phyloP scores from a whole-genome alignment of 2,113 vertebrate species.

The Alaudala cheleensis region DNA sequence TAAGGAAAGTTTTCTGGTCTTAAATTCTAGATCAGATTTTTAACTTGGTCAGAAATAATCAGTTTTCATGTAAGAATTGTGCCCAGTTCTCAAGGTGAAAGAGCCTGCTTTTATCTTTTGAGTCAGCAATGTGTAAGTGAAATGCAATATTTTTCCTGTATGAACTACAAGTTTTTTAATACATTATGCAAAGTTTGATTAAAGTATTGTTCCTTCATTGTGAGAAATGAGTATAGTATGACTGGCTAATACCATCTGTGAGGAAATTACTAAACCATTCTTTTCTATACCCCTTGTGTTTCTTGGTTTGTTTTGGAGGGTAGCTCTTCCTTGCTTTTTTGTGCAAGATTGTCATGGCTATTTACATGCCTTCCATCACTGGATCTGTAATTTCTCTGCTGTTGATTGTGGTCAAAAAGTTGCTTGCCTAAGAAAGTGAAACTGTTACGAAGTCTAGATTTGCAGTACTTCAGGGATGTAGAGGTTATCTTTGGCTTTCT shows the following conservation, averaged over 20 bases:
- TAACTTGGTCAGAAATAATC: not conserved
- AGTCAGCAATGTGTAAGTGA: not conserved
- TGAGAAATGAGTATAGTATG: not conserved
- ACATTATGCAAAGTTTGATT: not conserved
- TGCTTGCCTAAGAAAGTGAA: not conserved
- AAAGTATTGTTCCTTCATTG: not conserved
- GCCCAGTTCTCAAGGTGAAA: not conserved
- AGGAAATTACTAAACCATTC: not conserved
- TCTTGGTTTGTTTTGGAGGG: fast-evolving
- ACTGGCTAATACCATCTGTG: not conserved
- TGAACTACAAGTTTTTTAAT: not conserved
- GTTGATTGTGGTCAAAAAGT: not conserved
- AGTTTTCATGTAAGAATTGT: not conserved
- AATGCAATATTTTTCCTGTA: not conserved
- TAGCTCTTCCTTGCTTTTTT: not conserved
- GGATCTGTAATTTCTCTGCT: not conserved
- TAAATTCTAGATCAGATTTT: not conserved
- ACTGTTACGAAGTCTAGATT: not conserved
- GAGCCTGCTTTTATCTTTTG: not conserved
- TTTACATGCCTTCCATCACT: not conserved
- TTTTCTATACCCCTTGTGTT: not conserved
- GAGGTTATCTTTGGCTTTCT: not conserved
- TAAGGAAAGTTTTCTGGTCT: constrained; percentile 53
- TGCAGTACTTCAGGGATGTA: not conserved
- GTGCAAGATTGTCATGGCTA: not conserved